phyloP scores from a whole-genome alignment of 2,888 invertebrate species.

The Caenorhabditis uteleia region DNA sequence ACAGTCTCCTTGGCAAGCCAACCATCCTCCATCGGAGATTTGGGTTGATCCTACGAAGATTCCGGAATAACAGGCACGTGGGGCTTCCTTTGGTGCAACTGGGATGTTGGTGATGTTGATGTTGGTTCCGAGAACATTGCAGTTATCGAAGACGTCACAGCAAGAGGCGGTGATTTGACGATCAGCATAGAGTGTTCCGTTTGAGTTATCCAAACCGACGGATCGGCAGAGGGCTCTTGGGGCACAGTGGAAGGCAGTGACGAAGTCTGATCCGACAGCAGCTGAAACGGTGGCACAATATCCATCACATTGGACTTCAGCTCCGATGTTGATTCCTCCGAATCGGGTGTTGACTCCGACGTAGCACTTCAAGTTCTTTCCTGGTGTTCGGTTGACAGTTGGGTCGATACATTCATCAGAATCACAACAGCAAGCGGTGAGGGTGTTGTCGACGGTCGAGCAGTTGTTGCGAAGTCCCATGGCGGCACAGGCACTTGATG shows the following conservation, averaged over 20 bases:
- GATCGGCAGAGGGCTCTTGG: slow-evolving; percentile 42
- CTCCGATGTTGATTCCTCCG: slow-evolving; percentile 14
- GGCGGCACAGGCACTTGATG: slow-evolving; percentile 35
- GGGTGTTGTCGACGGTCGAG: slow-evolving; percentile 33
- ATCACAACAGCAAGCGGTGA: slow-evolving; percentile 51
- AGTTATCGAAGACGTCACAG: slow-evolving; percentile 40
- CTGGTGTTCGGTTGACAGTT: slow-evolving; percentile 41
- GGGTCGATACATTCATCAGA: slow-evolving; percentile 51
- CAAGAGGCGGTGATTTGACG: slow-evolving; percentile 27
- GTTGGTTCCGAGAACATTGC: slow-evolving; percentile 30
- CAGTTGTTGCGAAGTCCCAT: slow-evolving; percentile 48
- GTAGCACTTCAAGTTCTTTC: slow-evolving; percentile 42
- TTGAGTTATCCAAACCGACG: slow-evolving; percentile 41
- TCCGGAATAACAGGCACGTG: slow-evolving; percentile 48
- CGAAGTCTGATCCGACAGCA: slow-evolving; percentile 12
- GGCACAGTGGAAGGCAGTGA: slow-evolving; percentile 47
- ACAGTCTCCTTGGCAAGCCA: slow-evolving; percentile 49
- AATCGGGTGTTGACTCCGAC: slow-evolving; percentile 36
- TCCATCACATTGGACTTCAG: slow-evolving; percentile 44
- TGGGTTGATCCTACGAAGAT: slow-evolving; percentile 29
- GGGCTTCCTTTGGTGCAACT: slow-evolving; percentile 34
- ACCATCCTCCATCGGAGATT: slow-evolving; percentile 43
- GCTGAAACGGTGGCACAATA: slow-evolving; percentile 37
- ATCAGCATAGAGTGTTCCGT: slow-evolving; percentile 29
- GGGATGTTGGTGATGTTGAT: slow-evolving; percentile 26